phyloP scores from a whole-genome alignment of 2,888 invertebrate species.

The Dryobotodes eremita region DNA sequence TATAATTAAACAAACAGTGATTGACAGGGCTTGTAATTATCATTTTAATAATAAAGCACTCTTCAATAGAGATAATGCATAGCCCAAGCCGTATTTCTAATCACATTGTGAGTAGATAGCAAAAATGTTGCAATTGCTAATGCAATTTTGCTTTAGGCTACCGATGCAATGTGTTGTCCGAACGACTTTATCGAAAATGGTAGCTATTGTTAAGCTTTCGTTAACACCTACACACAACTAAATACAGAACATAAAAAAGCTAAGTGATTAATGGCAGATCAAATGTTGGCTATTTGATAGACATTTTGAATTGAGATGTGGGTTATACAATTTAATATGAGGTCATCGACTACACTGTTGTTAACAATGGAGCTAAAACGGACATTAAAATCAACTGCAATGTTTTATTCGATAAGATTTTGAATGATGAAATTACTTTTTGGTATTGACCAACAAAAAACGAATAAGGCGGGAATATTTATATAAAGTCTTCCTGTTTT shows the following conservation, averaged over 20 bases:
- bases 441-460: slow-evolving; percentile 2
- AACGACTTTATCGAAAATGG: slow-evolving; percentile 64
- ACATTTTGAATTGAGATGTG: slow-evolving; percentile 67
- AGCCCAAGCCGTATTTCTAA: slow-evolving; percentile 39
- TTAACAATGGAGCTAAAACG: slow-evolving; percentile 32
- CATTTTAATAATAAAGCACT: slow-evolving; percentile 39
- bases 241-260: slow-evolving; percentile 51
- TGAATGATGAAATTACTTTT: slow-evolving; percentile 20
- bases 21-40: slow-evolving; percentile 61
- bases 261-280: slow-evolving; percentile 74
- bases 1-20: slow-evolving; percentile 57
- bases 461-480: neutral
- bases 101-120: slow-evolving; percentile 44
- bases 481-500: slow-evolving; percentile 1
- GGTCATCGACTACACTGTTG: slow-evolving; percentile 53
- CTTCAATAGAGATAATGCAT: slow-evolving; percentile 33
- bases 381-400: slow-evolving; percentile 19
- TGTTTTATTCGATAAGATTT: slow-evolving; percentile 9
- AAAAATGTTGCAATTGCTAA: slow-evolving; percentile 56
- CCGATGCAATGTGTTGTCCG: slow-evolving; percentile 48
- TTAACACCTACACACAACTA: slow-evolving; percentile 70
- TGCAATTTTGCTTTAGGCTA: slow-evolving; percentile 56
- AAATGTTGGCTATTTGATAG: slow-evolving; percentile 62
- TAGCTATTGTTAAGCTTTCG: slow-evolving; percentile 68
- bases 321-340: slow-evolving; percentile 67